Evolutionary conservation across 2,113 vertebrate species (phyloP).

Genomic region (Arothron firmamentum): DNA sequence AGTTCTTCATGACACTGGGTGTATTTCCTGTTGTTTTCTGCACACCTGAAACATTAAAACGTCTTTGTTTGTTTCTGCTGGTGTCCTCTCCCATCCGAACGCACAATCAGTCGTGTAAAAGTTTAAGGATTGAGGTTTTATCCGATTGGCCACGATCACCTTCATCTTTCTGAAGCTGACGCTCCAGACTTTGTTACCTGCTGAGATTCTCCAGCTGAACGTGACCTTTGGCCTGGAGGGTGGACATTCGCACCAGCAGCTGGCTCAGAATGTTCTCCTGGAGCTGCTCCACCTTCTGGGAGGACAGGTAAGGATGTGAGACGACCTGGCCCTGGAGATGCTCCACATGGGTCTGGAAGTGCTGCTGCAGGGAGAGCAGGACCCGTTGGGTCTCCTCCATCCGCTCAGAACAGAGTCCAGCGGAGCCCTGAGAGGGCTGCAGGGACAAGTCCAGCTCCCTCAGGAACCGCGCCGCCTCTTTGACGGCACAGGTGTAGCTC

Average conservation of each 20-base stretch:
- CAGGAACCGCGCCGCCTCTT: slow-evolving; percentile 55
- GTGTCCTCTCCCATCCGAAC: no score
- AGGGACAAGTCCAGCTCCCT: slow-evolving; percentile 62
- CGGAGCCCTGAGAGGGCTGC: slow-evolving; percentile 43
- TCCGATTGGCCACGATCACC: no score
- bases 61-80: no score
- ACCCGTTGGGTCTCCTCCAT: slow-evolving; percentile 48
- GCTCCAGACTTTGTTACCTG: slow-evolving; percentile 53
- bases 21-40: slow-evolving; percentile 72
- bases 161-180: no score
- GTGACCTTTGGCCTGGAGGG: slow-evolving; percentile 69
- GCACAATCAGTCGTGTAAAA: no score
- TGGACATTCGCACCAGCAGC: slow-evolving; percentile 69
- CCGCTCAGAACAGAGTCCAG: slow-evolving; percentile 49
- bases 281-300: slow-evolving; percentile 59
- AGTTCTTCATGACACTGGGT: slow-evolving; percentile 70
- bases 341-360: slow-evolving; percentile 70
- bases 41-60: slow-evolving; percentile 71
- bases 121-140: no score
- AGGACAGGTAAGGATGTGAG: slow-evolving; percentile 62
- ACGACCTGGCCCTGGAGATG: slow-evolving; percentile 65
- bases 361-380: slow-evolving; percentile 54
- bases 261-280: slow-evolving; percentile 70
- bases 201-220: slow-evolving; percentile 57
- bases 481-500: slow-evolving; percentile 64